Percentiles rank a stretch among this genome's conserved stretches.
phyloP scores from a whole-genome alignment of 2,888 invertebrate species.

The Itoplectis maculator region DNA sequence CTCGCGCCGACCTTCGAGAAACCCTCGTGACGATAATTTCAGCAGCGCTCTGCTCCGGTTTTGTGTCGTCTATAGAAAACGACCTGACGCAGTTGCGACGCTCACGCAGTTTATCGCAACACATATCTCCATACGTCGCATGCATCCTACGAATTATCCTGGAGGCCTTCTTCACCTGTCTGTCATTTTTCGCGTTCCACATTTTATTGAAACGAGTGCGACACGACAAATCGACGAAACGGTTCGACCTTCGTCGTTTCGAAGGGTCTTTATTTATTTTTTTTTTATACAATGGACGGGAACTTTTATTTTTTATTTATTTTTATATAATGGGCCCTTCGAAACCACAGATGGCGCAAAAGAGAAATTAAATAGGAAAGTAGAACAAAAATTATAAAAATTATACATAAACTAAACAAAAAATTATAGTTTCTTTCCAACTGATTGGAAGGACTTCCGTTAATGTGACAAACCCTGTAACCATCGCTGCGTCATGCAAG shows the following conservation, averaged over 20 bases:
- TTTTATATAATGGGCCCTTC: too few relatives aligned
- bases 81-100: constrained; percentile 3
- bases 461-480: too few relatives aligned
- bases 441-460: too few relatives aligned
- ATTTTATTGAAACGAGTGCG: constrained; percentile 19
- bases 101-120: constrained; percentile 35
- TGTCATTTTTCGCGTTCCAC: constrained; percentile 44
- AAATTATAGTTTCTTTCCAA: too few relatives aligned
- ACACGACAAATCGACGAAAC: not conserved
- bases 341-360: too few relatives aligned
- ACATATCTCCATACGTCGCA: constrained; percentile 27
- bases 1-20: constrained; percentile 57
- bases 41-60: constrained; percentile 23
- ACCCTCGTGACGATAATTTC: constrained; percentile 64
- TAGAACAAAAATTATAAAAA: too few relatives aligned
- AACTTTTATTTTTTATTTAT: too few relatives aligned
- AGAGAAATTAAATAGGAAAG: too few relatives aligned
- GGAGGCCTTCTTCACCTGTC: constrained; percentile 1
- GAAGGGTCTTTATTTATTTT: too few relatives aligned
- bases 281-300: too few relatives aligned
- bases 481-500: too few relatives aligned
- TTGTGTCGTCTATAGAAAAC: constrained; percentile 14
- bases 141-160: constrained; percentile 32
- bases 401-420: too few relatives aligned
- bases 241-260: not conserved